These are phyloP conservation scores for Trididemnum nubilum DNA, from an alignment of 23 tunicate species.

Conservation along the genomic window DNA sequence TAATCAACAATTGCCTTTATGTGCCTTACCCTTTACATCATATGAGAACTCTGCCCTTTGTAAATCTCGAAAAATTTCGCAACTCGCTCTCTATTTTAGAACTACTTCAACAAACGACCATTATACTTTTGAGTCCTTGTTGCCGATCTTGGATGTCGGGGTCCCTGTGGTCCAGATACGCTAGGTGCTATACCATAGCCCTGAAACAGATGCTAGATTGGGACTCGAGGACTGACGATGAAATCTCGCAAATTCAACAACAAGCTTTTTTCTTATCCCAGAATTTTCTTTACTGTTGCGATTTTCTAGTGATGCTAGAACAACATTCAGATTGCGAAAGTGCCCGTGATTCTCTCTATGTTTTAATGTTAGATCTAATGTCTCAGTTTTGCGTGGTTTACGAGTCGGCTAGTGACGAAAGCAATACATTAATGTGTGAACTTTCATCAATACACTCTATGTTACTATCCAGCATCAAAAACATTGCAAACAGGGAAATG, in stretches of 20 bases:
- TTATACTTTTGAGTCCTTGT: neutral
- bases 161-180: constrained; percentile 5
- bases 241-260: neutral
- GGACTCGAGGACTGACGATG: neutral
- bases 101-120: neutral
- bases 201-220: constrained; percentile 1
- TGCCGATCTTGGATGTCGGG: constrained; percentile 20
- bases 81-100: neutral
- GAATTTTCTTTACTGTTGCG: constrained; percentile 18
- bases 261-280: constrained; percentile 18
- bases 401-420: neutral
- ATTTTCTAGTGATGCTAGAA: constrained; percentile 3
- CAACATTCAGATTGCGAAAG: neutral
- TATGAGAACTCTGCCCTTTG: neutral
- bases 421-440: neutral
- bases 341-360: constrained; percentile 22
- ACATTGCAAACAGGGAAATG: neutral
- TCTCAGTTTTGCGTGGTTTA: neutral
- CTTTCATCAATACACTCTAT: neutral
- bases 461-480: neutral
- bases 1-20: neutral
- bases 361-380: constrained; percentile 10
- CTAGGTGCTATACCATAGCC: constrained; percentile 1
- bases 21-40: neutral
- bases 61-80: neutral